A percentile compares a stretch with the other conserved stretches of the same genome.
Conservation (phyloP, 2,888 invertebrate genomes). For the Nemapogon koenigi region DNA sequence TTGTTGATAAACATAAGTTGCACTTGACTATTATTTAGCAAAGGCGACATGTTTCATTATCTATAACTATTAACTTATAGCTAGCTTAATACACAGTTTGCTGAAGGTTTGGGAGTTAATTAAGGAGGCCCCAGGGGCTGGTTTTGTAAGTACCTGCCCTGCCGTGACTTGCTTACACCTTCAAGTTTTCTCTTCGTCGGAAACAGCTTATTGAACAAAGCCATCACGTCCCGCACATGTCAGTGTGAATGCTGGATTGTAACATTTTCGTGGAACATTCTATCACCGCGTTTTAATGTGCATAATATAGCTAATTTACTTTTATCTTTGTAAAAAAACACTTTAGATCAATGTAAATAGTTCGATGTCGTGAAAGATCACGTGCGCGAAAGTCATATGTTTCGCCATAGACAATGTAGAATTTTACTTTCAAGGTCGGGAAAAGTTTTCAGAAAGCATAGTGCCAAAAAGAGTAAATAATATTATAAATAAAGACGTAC, state of each 20-base stretch:
- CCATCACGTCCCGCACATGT: conserved; percentile 72
- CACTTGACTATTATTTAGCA: too few species aligned
- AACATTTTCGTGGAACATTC: too few species aligned
- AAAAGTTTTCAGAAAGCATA: conserved; percentile 10
- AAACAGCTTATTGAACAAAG: conserved; percentile 77
- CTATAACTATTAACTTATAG: too few species aligned
- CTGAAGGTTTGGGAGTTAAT: too few species aligned
- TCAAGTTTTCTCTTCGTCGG: conserved; percentile 66
- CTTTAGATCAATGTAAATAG: conserved; percentile 34
- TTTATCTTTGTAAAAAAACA: conserved; percentile 24
- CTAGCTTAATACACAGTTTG: too few species aligned
- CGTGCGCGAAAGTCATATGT: conserved; percentile 58
- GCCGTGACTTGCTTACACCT: conserved; percentile 40
- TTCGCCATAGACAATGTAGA: conserved; percentile 36
- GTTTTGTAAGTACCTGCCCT: conserved; percentile 62
- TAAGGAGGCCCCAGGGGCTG: too few species aligned
- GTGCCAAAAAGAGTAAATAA: too few species aligned
- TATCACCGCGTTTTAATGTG: not conserved
- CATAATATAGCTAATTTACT: conserved; percentile 11
- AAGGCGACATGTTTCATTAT: too few species aligned
- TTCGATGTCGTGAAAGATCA: conserved; percentile 52
- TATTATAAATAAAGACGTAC: too few species aligned
- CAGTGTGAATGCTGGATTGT: too few species aligned
- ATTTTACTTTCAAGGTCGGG: conserved; percentile 21
- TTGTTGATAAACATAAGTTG: too few species aligned